phyloP scores from a whole-genome alignment of 2,113 vertebrate species.

The Antennarius striatus region DNA sequence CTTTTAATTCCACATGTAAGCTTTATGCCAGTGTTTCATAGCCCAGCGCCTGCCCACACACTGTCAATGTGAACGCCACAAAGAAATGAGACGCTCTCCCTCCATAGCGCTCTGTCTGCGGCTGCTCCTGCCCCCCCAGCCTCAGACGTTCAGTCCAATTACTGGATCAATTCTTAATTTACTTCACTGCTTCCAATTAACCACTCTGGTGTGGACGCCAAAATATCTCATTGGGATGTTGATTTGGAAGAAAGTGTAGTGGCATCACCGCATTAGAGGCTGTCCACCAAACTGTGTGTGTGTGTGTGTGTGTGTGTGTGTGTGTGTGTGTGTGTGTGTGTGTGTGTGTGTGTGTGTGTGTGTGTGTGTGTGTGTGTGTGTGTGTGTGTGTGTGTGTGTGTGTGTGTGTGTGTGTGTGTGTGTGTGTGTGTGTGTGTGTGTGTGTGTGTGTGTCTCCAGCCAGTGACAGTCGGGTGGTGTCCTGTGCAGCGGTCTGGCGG shows the following conservation, averaged over 20 bases:
- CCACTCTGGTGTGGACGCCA: constrained; percentile 42
- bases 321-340: constrained; percentile 2
- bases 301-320: constrained; percentile 8
- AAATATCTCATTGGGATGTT: constrained; percentile 59
- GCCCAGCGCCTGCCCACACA: constrained; percentile 56
- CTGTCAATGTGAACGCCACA: constrained; percentile 61
- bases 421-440: constrained; percentile 6
- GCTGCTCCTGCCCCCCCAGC: constrained; percentile 42
- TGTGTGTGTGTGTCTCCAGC: constrained; percentile 73
- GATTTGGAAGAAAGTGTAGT: constrained; percentile 31
- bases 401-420: constrained; percentile 9
- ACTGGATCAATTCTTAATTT: constrained; percentile 58
- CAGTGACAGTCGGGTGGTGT: constrained; percentile 91
- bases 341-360: constrained; percentile 10
- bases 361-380: constrained; percentile 11
- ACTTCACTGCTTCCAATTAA: constrained; percentile 67
- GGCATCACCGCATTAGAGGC: constrained; percentile 15
- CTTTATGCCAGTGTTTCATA: constrained; percentile 56
- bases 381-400: constrained; percentile 6
- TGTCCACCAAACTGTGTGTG: constrained; percentile 11
- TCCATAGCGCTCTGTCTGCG: constrained; percentile 11
- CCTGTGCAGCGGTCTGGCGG: constrained; percentile 94
- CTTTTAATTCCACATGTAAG: constrained; percentile 74
- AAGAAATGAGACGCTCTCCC: constrained; percentile 48
- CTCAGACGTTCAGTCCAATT: constrained; percentile 68